Percentiles rank a stretch among this genome's conserved stretches.
phyloP scores from a whole-genome alignment of 2,113 vertebrate species.

The Ibidorhyncha struthersii region DNA sequence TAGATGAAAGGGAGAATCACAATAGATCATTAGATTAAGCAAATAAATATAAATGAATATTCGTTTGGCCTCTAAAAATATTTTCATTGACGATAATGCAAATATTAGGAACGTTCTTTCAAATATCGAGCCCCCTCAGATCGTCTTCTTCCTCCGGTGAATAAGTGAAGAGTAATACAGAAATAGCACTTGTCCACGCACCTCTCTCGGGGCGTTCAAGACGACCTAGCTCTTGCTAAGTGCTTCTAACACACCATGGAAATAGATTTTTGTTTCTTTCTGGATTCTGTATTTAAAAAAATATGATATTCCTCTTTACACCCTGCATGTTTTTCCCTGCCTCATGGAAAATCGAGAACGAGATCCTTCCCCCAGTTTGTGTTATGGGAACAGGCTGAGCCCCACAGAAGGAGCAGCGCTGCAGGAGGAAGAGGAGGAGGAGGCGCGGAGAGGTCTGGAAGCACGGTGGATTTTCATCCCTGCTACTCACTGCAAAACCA shows the following conservation, averaged over 20 bases:
- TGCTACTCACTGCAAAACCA: not conserved
- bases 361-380: constrained; percentile 25
- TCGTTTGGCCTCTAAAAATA: constrained; percentile 77
- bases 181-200: constrained; percentile 16
- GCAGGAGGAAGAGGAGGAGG: not conserved
- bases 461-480: accelerated
- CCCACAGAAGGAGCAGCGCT: not conserved
- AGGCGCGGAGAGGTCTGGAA: not conserved
- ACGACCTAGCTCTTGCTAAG: not conserved
- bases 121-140: constrained; percentile 31
- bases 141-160: constrained; percentile 55
- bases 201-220: constrained; percentile 8
- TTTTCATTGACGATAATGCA: constrained; percentile 66
- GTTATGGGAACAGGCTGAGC: not conserved
- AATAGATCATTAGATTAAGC: constrained; percentile 75
- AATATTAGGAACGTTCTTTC: constrained; percentile 68
- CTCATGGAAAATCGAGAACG: constrained; percentile 20
- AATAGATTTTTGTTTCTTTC: constrained; percentile 63
- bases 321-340: constrained; percentile 28
- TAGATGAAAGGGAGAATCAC: constrained; percentile 74
- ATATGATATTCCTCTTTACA: not conserved
- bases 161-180: constrained; percentile 28
- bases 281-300: not conserved
- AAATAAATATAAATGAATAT: constrained; percentile 76
- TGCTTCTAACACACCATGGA: constrained; percentile 23